Conservation (phyloP, 2,888 invertebrate genomes). For the Macaria notata region DNA sequence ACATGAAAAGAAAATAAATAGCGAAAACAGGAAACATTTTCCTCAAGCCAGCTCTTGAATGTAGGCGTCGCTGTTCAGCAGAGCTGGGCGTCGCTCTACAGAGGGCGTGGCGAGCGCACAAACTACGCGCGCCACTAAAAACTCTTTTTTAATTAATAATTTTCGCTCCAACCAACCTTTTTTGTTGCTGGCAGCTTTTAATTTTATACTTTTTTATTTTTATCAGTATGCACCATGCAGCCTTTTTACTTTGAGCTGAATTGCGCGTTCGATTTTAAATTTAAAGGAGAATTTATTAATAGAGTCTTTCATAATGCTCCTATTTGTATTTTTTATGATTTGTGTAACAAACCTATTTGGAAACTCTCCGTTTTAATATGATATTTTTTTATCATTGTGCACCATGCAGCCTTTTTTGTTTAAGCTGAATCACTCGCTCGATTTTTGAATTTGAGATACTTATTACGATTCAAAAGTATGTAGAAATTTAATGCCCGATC, state of each 20-base stretch:
- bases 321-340: too few relatives aligned
- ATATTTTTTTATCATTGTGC: too few relatives aligned
- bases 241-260: background rate
- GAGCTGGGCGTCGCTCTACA: slow-evolving; percentile 71
- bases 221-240: background rate
- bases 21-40: background rate
- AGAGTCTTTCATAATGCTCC: too few relatives aligned
- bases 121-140: slow-evolving; percentile 13
- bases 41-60: slow-evolving; percentile 10
- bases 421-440: too few relatives aligned
- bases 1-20: too few relatives aligned
- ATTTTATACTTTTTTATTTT: slow-evolving; percentile 23
- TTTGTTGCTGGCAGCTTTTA: slow-evolving; percentile 37
- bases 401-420: too few relatives aligned
- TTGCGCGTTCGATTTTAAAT: background rate
- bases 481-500: too few relatives aligned
- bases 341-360: too few relatives aligned
- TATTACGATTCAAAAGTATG: too few relatives aligned
- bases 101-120: slow-evolving; percentile 57
- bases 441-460: too few relatives aligned
- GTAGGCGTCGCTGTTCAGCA: slow-evolving; percentile 74
- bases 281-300: too few relatives aligned
- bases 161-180: slow-evolving; percentile 16
- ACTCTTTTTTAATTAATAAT: slow-evolving; percentile 35
- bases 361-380: too few relatives aligned